These are phyloP conservation scores for Pygoscelis antarcticus DNA, from an alignment of 2,113 vertebrate genomes.

Conservation along the genomic window DNA sequence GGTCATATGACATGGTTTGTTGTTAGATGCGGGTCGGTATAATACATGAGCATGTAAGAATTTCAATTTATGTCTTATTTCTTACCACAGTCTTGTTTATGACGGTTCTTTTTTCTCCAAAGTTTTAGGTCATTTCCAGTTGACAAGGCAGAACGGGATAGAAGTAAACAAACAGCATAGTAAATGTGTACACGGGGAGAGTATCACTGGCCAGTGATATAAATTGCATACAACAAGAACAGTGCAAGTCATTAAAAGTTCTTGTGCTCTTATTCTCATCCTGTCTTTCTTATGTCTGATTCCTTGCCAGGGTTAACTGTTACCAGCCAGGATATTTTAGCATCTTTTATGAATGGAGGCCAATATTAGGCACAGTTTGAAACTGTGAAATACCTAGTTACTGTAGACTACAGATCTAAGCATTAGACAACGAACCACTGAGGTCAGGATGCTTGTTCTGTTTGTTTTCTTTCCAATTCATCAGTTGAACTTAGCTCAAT, in stretches of 20 bases:
- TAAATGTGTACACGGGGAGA: background rate
- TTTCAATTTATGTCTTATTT: background rate
- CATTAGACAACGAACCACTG: background rate
- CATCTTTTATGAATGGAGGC: background rate
- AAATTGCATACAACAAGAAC: background rate
- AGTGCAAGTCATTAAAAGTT: background rate
- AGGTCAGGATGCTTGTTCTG: background rate
- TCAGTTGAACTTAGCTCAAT: background rate
- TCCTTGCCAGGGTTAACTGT: background rate
- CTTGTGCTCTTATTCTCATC: background rate
- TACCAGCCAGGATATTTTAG: background rate
- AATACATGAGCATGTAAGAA: background rate
- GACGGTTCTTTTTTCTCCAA: background rate
- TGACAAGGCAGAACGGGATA: background rate
- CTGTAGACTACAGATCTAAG: background rate
- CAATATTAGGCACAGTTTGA: background rate
- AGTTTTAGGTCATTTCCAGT: background rate
- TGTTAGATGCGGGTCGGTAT: background rate
- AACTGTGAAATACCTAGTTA: background rate
- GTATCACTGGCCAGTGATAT: background rate
- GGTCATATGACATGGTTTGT: background rate
- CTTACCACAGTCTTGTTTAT: background rate
- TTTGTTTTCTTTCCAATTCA: background rate
- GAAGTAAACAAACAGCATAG: background rate
- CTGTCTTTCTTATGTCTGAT: background rate